Conservation (phyloP, 2,888 invertebrate genomes). For the Quadroppia sp. region DNA sequence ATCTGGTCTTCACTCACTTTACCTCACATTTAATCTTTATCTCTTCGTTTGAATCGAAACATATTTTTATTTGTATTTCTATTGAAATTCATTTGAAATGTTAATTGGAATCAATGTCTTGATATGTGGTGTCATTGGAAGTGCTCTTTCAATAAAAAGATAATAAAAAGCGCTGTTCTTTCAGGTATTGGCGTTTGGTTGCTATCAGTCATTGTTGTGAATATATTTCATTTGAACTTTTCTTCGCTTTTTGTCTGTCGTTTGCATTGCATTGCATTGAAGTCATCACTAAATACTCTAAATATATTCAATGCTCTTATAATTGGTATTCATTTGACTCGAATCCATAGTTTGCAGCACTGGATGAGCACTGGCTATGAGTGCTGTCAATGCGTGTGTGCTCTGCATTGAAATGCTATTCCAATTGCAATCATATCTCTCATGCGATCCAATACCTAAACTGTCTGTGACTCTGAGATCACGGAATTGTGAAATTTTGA, state of each 20-base stretch:
- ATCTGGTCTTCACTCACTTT: not conserved
- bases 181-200: not conserved
- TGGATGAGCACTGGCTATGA: too few relatives aligned
- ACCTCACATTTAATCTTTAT: not conserved
- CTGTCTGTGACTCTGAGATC: slow-evolving; percentile 13
- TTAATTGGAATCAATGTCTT: not conserved
- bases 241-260: not conserved
- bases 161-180: not conserved
- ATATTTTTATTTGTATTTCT: not conserved
- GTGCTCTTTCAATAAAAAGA: not conserved
- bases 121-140: not conserved
- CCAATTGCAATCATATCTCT: not conserved
- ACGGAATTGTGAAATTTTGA: slow-evolving; percentile 34
- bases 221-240: not conserved
- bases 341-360: not conserved
- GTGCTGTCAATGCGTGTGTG: slow-evolving; percentile 4
- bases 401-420: not conserved
- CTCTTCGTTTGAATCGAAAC: not conserved
- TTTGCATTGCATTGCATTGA: not conserved
- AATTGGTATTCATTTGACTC: slow-evolving; percentile 5
- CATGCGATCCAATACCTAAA: slow-evolving; percentile 13
- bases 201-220: not conserved
- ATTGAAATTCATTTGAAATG: not conserved
- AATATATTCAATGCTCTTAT: not conserved
- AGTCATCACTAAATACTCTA: not conserved